These are phyloP conservation scores for Sorex maritimensis DNA, from an alignment of 2,797 vertebrate species.

Conservation along the genomic window DNA sequence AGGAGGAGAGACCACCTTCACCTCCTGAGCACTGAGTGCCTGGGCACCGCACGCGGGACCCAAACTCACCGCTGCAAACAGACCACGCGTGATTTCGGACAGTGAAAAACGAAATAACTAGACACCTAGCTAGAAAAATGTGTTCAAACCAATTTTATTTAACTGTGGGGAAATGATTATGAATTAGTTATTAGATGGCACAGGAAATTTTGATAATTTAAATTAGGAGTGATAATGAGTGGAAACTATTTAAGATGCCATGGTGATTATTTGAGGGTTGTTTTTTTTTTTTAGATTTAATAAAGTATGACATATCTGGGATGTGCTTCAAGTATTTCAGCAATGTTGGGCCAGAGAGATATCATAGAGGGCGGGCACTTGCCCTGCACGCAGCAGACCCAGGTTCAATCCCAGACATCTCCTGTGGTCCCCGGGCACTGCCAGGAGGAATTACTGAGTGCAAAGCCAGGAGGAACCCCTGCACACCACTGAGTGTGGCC, in stretches of 20 bases:
- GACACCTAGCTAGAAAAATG: slow-evolving; percentile 58
- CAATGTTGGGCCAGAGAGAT: too few relatives aligned
- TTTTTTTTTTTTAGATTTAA: slow-evolving; percentile 49
- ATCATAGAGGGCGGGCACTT: too few relatives aligned
- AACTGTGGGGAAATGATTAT: slow-evolving; percentile 15
- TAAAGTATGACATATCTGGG: neutral
- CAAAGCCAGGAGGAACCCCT: too few relatives aligned
- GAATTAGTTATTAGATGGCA: neutral
- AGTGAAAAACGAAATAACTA: slow-evolving; percentile 56
- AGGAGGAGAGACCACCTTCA: too few relatives aligned
- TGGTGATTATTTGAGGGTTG: neutral
- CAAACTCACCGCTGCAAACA: neutral
- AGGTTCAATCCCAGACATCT: too few relatives aligned
- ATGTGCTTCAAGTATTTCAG: slow-evolving; percentile 52
- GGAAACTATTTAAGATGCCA: slow-evolving; percentile 48
- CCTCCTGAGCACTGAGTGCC: too few relatives aligned
- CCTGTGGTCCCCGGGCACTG: too few relatives aligned
- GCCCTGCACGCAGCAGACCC: too few relatives aligned
- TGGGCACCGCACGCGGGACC: too few relatives aligned
- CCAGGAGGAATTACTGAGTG: too few relatives aligned
- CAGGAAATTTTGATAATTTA: slow-evolving; percentile 29
- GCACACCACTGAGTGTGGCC: too few relatives aligned
- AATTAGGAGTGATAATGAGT: slow-evolving; percentile 51
- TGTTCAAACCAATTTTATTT: slow-evolving; percentile 64
- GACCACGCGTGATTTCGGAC: slow-evolving; percentile 47